Base-by-base conservation (phyloP, 2,797 vertebrate genomes). In the Urophycis tenuis region DNA sequence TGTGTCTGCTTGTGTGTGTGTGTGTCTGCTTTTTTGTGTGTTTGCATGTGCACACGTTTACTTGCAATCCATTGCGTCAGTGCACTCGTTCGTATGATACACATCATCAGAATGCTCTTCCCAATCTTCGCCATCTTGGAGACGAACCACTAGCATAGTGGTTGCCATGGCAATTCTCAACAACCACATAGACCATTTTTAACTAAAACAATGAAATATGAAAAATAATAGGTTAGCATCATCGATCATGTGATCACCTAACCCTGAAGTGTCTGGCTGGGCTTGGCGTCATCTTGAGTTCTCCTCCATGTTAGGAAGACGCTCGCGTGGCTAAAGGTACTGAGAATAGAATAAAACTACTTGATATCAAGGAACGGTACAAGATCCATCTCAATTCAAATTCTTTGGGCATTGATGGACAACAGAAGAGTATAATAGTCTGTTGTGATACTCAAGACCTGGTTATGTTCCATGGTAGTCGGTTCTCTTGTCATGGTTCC, bases 1-100 rank as follows among this genome's bases (percentile, higher is more conserved):
- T 64, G 64, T 78, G 33, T 73, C 10, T 73, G 71, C n/a, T 3
- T 75, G 49, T 70, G 67, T 31, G 29, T 29, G 67, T 31, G 7
- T 29, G 11, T 31, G 67, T 30, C 0, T 31, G 67, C 15, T 29
- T 67, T 15, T 49, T 15, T 49, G 45, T 49, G 45, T 49, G 36
- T 39, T 1, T 39, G 36, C 11, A 14, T 45, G 41, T 45, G 1
- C 49, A 45, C 15, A 45, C 17, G 14, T 19, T 45, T 45, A 45
- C 41, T 45, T 45, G 41, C 41, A 15, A 45, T 45, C 39, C 39
- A 14, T 12, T 17, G 41, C 41, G 15, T 45, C 17, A 10, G 15
- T 45, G 15, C 41, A 45, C 17, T 45, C 19, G 22, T 22, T 53
- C 49, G 9, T 53, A n/a, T n/a, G 49, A 53, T n/a, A 1, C 49